Conservation (phyloP, 2,113 vertebrate species). For the Nothocercus nigrocapillus region DNA sequence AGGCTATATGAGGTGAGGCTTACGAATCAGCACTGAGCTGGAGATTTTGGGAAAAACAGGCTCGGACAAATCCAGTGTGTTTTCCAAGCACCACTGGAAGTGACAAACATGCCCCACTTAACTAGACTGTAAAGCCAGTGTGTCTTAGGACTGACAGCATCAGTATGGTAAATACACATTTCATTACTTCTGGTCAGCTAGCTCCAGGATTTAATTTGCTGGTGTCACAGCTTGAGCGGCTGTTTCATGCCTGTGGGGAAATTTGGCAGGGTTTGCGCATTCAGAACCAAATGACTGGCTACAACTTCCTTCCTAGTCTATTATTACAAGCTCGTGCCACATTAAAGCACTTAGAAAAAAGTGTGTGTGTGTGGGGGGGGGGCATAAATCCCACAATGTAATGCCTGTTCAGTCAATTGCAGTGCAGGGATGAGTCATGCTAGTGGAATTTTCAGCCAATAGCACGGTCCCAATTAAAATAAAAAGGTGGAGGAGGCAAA, state of each 20-base stretch:
- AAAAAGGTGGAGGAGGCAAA: neutral
- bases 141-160: conserved; percentile 69
- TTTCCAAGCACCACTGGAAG: neutral
- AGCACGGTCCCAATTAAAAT: conserved; percentile 11
- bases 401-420: conserved; percentile 20
- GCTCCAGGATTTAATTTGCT: conserved; percentile 69
- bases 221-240: conserved; percentile 64
- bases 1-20: neutral
- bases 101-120: conserved; percentile 55
- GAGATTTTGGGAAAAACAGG: neutral
- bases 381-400: neutral
- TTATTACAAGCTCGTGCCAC: conserved; percentile 43
- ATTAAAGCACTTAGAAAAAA: neutral
- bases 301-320: conserved; percentile 59
- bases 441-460: conserved; percentile 39
- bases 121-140: conserved; percentile 8
- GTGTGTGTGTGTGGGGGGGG: neutral
- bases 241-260: conserved; percentile 64
- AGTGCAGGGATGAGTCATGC: neutral
- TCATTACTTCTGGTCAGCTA: conserved; percentile 74
- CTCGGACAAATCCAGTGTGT: neutral
- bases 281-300: conserved; percentile 64
- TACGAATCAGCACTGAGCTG: neutral
- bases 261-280: conserved; percentile 61
- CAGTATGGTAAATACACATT: conserved; percentile 73